phyloP scores from a whole-genome alignment of 2,113 vertebrate genomes.

The Sigmodon hispidus region DNA sequence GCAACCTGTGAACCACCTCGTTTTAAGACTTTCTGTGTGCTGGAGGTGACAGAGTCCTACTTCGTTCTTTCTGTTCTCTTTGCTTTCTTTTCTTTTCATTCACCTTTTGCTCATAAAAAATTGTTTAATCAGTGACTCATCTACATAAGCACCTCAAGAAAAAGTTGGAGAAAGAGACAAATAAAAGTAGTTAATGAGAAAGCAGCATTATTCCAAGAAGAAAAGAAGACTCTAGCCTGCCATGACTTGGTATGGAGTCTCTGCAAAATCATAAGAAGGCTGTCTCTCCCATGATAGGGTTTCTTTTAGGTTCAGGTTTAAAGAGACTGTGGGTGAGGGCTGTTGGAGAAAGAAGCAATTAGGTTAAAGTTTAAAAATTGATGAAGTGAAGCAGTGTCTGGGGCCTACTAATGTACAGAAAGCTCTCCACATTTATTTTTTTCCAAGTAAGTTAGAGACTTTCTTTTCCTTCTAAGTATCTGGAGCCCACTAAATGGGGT shows the following conservation, averaged over 20 bases:
- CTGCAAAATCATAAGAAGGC: not conserved
- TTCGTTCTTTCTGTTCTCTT: not conserved
- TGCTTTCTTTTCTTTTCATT: conserved; percentile 39
- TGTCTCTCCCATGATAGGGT: not conserved
- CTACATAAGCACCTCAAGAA: not conserved
- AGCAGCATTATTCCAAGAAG: conserved; percentile 26
- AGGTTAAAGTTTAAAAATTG: conserved; percentile 57
- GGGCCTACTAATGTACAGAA: not conserved
- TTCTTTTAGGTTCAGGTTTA: conserved; percentile 59
- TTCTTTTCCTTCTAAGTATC: not conserved
- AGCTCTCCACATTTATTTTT: conserved; percentile 38
- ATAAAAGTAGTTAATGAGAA: conserved; percentile 45
- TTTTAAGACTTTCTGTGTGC: not conserved
- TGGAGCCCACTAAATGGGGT: not conserved
- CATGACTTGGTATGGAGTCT: conserved; percentile 59
- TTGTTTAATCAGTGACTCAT: conserved; percentile 17
- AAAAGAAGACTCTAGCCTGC: conserved; percentile 28
- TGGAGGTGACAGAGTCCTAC: not conserved
- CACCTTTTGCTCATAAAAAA: conserved; percentile 10
- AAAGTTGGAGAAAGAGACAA: conserved; percentile 31
- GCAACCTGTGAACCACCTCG: too few relatives aligned
- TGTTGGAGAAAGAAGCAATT: conserved; percentile 58
- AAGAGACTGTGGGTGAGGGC: conserved; percentile 20
- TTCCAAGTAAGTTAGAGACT: conserved; percentile 21
- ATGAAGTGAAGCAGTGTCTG: conserved; percentile 49